Evolutionary conservation across 35 echinoderm and acorn worm species (phyloP).

Genomic region (Heliocidaris tuberculata): DNA sequence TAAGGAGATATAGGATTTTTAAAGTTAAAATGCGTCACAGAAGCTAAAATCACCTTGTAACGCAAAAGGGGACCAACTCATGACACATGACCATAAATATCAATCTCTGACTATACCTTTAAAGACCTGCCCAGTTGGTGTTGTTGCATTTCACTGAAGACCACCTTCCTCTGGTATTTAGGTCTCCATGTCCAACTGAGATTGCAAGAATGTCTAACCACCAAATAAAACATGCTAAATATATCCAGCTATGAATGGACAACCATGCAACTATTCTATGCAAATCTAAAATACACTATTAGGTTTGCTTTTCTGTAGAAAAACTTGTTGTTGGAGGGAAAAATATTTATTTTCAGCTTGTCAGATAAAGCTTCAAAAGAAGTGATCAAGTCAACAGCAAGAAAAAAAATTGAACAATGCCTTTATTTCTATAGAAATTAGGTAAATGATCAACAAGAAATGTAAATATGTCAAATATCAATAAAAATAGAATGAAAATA

Average conservation of each 20-base stretch:
- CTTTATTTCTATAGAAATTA: no score
- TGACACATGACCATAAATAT: no score
- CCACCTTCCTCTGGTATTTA: background rate
- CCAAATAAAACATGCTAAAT: background rate
- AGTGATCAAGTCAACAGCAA: background rate
- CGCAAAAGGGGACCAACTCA: no score
- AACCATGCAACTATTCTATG: background rate
- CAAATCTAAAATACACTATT: background rate
- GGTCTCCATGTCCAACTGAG: background rate
- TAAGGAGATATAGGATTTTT: no score
- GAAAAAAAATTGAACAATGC: no score
- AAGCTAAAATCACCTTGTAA: no score
- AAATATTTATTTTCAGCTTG: background rate
- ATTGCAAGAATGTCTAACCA: conserved; percentile 10
- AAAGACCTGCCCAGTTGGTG: background rate
- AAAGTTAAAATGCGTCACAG: no score
- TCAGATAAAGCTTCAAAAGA: background rate
- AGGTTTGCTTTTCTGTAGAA: background rate
- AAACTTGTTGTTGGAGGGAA: background rate
- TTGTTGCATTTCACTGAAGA: background rate
- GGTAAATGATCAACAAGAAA: no score
- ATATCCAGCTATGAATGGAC: background rate
- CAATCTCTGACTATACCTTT: background rate
- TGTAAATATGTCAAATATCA: no score
- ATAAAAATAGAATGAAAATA: no score